These are phyloP conservation scores for Sericinus montela DNA, from an alignment of 2,888 invertebrate genomes.

Conservation along the genomic window DNA sequence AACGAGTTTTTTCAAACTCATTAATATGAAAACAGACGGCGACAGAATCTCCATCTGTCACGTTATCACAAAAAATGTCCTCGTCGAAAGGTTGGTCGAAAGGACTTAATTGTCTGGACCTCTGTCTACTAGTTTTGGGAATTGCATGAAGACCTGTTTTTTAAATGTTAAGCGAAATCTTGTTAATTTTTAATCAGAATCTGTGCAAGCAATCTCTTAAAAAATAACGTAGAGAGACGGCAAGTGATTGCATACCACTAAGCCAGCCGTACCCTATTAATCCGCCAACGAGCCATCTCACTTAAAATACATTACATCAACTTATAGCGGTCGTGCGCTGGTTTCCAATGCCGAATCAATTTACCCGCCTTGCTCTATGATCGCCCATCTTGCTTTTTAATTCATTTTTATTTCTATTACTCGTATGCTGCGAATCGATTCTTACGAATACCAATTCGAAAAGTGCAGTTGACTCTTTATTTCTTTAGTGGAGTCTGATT, in stretches of 20 bases:
- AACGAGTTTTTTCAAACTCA: too few species aligned
- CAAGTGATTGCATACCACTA: conserved; percentile 24
- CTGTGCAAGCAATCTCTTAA: conserved; percentile 1
- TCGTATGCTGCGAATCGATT: background rate
- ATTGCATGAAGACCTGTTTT: too few species aligned
- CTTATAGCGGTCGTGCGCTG: conserved; percentile 36
- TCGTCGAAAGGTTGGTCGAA: too few species aligned
- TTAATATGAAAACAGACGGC: too few species aligned
- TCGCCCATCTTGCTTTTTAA: conserved; percentile 3
- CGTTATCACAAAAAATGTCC: too few species aligned
- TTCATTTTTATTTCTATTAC: conserved; percentile 6
- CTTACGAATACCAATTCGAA: too few species aligned
- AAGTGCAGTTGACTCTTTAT: too few species aligned
- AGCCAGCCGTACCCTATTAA: conserved; percentile 37
- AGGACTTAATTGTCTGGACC: too few species aligned
- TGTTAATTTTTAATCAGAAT: conserved; percentile 1
- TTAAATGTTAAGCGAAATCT: too few species aligned
- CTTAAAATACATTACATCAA: conserved; percentile 49
- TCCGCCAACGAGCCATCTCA: conserved; percentile 34
- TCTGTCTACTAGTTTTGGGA: too few species aligned
- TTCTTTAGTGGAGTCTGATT: too few species aligned
- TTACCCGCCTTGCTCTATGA: conserved; percentile 6
- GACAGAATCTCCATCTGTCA: too few species aligned
- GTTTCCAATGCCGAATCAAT: conserved; percentile 16
- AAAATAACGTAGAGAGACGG: background rate